Conservation (phyloP, 2,113 vertebrate genomes). For the Rynchops niger region DNA sequence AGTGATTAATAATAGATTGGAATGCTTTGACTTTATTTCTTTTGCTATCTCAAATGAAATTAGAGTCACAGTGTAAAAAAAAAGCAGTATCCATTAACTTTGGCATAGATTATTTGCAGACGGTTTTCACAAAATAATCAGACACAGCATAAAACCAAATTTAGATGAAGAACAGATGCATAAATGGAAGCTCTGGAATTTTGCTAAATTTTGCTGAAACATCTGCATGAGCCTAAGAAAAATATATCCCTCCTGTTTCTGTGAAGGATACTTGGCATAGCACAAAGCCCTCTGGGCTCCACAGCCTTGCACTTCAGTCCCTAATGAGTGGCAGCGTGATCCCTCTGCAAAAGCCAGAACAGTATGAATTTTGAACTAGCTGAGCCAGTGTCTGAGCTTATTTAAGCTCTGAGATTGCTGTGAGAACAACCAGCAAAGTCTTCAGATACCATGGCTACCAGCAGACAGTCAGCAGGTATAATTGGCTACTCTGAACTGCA, state of each 20-base stretch:
- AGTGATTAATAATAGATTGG: background rate
- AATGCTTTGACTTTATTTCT: background rate
- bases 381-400: conserved; percentile 13
- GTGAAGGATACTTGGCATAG: background rate
- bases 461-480: conserved; percentile 5
- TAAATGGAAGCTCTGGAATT: background rate
- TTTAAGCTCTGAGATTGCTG: conserved; percentile 51
- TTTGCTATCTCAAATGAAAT: background rate
- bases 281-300: conserved; percentile 16
- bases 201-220: background rate
- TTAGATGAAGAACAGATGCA: background rate
- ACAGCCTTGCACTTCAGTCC: background rate
- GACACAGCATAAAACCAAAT: background rate
- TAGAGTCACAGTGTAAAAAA: background rate
- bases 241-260: background rate
- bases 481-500: conserved; percentile 13
- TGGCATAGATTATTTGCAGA: background rate
- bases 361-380: conserved; percentile 24
- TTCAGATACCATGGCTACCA: conserved; percentile 34
- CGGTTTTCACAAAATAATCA: background rate
- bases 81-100: background rate
- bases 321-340: conserved; percentile 24
- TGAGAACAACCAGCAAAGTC: conserved; percentile 29
- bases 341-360: background rate
- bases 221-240: background rate